Base-by-base conservation (phyloP, 2,797 vertebrate species). In the Xiphophorus birchmanni region DNA sequence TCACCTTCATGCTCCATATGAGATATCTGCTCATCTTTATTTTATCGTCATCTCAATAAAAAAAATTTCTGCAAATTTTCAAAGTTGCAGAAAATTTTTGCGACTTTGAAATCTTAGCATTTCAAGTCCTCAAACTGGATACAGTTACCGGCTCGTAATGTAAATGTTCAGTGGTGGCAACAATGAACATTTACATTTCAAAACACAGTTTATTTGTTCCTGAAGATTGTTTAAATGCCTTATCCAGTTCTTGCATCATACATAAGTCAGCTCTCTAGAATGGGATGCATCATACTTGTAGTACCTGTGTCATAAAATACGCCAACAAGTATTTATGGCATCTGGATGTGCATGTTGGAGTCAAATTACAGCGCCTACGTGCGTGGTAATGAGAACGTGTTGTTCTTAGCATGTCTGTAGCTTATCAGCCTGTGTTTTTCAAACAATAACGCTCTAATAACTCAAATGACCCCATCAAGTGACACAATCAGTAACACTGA, bases 391-490 rank as follows among this genome's bases (percentile, higher is more conserved):
- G 52, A 71, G 60, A 80, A 73, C 44, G 56, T 29, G 37, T 45
- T 29, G 74, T 73, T 48, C 37, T 29, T 5, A 60, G 56, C 45
- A 52, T 48, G 11, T 15, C 29, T 13, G 23, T 6, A n/a, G n/a
- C 60, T 80, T 37, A 77, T 47, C 54, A 3, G 32, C 5, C 5
- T n/a, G 42, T 47, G 56, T 63, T 82, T 54, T 76, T 75, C 44
- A 47, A 11, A 72, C 40, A 67, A 15, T 40, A 4, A 50, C 50
- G 18, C 17, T 47, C 23, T 32, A 0, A 8, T 37, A 44, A 73
- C 37, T 50, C 8, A 17, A 74, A 67, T 12, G 6, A 13, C 6
- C 45, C 9, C 4, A 44, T 48, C n/a, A 48, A 54, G 32, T 67
- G 13, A 2, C 48, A 56, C 52, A 3, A 13, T 42, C 13, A 52